Evolutionary conservation across 2,888 invertebrate genomes (phyloP).

Genomic region (Omphaloscelis lunosa): DNA sequence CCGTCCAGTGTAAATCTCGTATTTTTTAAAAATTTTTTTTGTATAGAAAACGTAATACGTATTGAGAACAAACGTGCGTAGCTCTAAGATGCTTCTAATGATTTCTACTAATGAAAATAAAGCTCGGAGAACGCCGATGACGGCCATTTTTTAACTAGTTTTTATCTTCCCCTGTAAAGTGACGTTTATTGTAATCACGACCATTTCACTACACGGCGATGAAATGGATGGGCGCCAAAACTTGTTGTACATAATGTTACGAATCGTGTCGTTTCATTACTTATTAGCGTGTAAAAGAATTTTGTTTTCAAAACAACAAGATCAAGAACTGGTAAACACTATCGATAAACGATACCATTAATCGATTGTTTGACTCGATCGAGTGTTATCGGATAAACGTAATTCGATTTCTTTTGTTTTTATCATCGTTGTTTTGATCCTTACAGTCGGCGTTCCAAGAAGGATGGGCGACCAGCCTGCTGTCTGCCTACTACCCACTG

Average conservation of each 20-base stretch:
- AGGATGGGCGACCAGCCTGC: constrained; percentile 96
- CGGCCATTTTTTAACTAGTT: not conserved
- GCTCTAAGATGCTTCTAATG: not conserved
- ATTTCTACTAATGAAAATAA: not conserved
- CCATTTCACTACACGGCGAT: not conserved
- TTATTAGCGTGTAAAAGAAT: not conserved
- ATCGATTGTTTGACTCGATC: not conserved
- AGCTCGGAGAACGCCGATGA: not conserved
- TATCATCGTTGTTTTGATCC: constrained; percentile 23
- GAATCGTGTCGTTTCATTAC: not conserved
- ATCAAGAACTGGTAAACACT: not conserved
- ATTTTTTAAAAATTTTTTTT: too few species aligned
- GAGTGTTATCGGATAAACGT: not conserved
- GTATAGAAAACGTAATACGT: too few species aligned
- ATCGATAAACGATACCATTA: not conserved
- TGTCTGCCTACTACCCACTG: constrained; percentile 97
- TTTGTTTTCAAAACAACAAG: constrained; percentile 19
- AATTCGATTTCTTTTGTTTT: not conserved
- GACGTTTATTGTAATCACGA: not conserved
- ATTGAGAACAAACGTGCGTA: not conserved
- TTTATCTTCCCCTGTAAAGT: not conserved
- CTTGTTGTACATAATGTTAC: not conserved
- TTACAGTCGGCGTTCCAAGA: constrained; percentile 94
- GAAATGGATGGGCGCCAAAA: not conserved
- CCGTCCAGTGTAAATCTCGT: too few species aligned